phyloP scores from a whole-genome alignment of 2,888 invertebrate genomes.

The Microplitis deprimator region DNA sequence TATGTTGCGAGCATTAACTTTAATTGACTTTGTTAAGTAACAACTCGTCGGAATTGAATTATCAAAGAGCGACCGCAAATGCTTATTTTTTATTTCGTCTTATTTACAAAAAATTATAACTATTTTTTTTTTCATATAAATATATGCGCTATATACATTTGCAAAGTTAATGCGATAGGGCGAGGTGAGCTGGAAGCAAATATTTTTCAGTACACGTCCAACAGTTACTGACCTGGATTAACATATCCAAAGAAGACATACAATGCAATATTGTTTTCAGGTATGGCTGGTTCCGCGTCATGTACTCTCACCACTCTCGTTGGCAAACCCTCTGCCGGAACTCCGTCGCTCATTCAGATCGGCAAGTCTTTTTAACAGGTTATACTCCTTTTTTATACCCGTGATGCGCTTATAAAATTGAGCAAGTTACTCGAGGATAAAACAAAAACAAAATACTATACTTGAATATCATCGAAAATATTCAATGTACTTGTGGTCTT shows the following conservation, averaged over 20 bases:
- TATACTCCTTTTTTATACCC: constrained; percentile 21
- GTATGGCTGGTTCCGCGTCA: constrained; percentile 51
- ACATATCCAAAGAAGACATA: constrained; percentile 58
- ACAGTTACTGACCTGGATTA: constrained; percentile 66
- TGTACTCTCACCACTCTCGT: constrained; percentile 52
- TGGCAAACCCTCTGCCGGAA: constrained; percentile 24
- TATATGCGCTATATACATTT: background rate
- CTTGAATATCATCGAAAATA: background rate
- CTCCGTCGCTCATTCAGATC: constrained; percentile 20
- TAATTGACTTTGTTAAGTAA: too few species aligned
- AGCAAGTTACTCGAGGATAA: background rate
- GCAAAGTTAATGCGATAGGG: background rate
- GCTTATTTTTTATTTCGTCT: too few species aligned
- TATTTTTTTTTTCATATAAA: too few species aligned
- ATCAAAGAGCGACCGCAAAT: too few species aligned
- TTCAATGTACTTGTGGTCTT: background rate
- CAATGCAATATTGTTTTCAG: constrained; percentile 62
- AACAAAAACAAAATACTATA: background rate
- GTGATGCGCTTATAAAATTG: background rate
- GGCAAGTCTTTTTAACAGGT: constrained; percentile 30
- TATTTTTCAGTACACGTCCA: constrained; percentile 44
- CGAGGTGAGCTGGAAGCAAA: constrained; percentile 13
- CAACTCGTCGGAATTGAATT: too few species aligned
- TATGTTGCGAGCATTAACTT: too few species aligned
- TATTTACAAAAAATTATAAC: too few species aligned